A percentile compares a stretch with the other conserved stretches of the same genome.
These are phyloP conservation scores for Hydrolagus colliei DNA, from an alignment of 2,797 vertebrate species.

Conservation along the genomic window DNA sequence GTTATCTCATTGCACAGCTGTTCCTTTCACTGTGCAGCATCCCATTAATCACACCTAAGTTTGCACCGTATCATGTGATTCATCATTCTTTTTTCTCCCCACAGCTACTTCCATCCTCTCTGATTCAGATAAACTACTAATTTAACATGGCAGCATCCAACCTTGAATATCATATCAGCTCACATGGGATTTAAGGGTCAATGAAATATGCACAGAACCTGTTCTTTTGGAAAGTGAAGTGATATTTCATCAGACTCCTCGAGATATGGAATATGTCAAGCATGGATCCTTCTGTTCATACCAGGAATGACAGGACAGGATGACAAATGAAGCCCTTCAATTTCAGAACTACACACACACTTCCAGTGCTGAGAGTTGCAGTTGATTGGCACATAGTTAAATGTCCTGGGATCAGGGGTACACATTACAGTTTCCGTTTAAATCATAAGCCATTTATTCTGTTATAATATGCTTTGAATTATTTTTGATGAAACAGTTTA, in stretches of 20 bases:
- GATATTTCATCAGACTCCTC: constrained; percentile 35
- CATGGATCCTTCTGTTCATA: constrained; percentile 39
- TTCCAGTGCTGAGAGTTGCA: constrained; percentile 17
- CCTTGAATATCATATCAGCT: constrained; percentile 52
- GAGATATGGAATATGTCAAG: constrained; percentile 35
- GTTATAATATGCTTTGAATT: constrained; percentile 10
- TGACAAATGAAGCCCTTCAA: constrained; percentile 16
- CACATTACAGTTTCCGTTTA: constrained; percentile 1
- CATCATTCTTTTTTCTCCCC: constrained; percentile 58
- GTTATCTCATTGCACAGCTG: constrained; percentile 82
- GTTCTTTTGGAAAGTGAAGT: constrained; percentile 44
- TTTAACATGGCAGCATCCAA: constrained; percentile 59
- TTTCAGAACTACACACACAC: constrained; percentile 24
- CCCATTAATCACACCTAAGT: constrained; percentile 83
- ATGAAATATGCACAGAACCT: constrained; percentile 39
- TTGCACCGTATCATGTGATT: constrained; percentile 69
- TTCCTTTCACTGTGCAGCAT: constrained; percentile 60
- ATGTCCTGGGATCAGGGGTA: constrained; percentile 10
- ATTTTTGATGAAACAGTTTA: neutral
- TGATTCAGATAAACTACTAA: constrained; percentile 64
- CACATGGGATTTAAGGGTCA: constrained; percentile 44
- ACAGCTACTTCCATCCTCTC: constrained; percentile 50
- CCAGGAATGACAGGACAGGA: constrained; percentile 35
- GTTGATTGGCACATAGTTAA: constrained; percentile 30
- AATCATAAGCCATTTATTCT: constrained; percentile 16